A percentile compares a stretch with the other conserved stretches of the same genome.
phyloP scores from a whole-genome alignment of 2,888 invertebrate genomes.

The Erebia ligea region DNA sequence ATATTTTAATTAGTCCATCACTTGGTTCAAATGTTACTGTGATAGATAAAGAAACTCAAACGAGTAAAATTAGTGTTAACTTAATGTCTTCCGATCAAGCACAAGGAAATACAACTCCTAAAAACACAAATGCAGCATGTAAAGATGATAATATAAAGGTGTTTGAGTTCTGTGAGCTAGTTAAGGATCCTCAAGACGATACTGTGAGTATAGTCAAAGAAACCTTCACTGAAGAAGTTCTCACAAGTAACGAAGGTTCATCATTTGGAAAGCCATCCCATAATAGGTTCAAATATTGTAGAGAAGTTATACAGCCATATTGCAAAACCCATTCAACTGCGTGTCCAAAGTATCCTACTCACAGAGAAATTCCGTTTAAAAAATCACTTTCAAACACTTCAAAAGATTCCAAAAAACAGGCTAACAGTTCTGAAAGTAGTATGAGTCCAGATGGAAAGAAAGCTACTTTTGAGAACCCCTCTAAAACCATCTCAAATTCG shows the following conservation, averaged over 20 bases:
- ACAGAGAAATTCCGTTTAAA: slow-evolving; percentile 12
- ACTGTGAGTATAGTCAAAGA: slow-evolving; percentile 50
- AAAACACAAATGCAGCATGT: slow-evolving; percentile 25
- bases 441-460: slow-evolving; percentile 22
- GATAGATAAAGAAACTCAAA: slow-evolving; percentile 53
- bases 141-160: slow-evolving; percentile 47
- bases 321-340: slow-evolving; percentile 46
- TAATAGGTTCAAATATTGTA: slow-evolving; percentile 50
- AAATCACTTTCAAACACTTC: slow-evolving; percentile 8
- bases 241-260: slow-evolving; percentile 29
- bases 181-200: slow-evolving; percentile 47
- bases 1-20: slow-evolving; percentile 39
- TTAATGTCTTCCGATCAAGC: slow-evolving; percentile 31
- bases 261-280: slow-evolving; percentile 28
- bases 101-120: slow-evolving; percentile 34
- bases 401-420: neutral
- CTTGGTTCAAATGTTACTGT: slow-evolving; percentile 36
- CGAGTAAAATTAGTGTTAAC: slow-evolving; percentile 42
- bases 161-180: slow-evolving; percentile 49
- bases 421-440: neutral
- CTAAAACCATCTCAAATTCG: neutral
- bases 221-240: slow-evolving; percentile 49
- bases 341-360: slow-evolving; percentile 40
- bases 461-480: slow-evolving; percentile 32
- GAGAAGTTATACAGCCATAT: slow-evolving; percentile 57